Percentiles rank a stretch among this genome's conserved stretches.
These are phyloP conservation scores for Hypotaenidia philippensis DNA, from an alignment of 2,797 vertebrate genomes.

Conservation along the genomic window DNA sequence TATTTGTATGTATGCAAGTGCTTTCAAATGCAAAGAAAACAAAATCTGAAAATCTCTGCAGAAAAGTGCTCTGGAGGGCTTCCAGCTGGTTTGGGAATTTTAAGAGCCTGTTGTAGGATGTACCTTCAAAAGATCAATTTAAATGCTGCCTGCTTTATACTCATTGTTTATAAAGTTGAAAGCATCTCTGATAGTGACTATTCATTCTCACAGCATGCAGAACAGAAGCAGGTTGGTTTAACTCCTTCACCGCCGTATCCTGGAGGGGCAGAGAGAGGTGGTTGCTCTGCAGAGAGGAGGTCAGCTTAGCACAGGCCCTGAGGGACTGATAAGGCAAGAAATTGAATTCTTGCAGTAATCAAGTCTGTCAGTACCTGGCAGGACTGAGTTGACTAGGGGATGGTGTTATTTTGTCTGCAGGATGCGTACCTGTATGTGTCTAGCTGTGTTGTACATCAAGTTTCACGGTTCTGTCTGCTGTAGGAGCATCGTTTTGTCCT, in stretches of 20 bases:
- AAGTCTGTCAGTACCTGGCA: not conserved
- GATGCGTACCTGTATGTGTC: not conserved
- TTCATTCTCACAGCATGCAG: conserved; percentile 29
- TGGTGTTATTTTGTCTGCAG: not conserved
- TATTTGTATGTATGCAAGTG: not conserved
- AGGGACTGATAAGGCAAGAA: not conserved
- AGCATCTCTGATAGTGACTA: conserved; percentile 36
- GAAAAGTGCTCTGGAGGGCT: conserved; percentile 48
- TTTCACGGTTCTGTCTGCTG: not conserved
- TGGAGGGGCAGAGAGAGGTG: not conserved
- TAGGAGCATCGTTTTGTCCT: not conserved
- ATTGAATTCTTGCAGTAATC: not conserved
- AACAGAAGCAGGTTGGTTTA: conserved; percentile 37
- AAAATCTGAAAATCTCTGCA: conserved; percentile 28
- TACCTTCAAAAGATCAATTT: conserved; percentile 62
- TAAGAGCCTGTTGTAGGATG: conserved; percentile 37
- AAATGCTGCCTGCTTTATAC: conserved; percentile 45
- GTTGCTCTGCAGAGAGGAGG: not conserved
- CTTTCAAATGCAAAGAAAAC: conserved; percentile 37
- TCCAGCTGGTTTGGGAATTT: conserved; percentile 62
- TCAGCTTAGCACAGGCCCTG: not conserved
- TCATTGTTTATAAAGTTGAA: conserved; percentile 48
- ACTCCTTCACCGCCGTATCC: not conserved
- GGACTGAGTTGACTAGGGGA: accelerated
- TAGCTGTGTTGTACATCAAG: accelerated